Base-by-base conservation (phyloP, 35 echinoderm and acorn worm species). In the Heliocidaris tuberculata region DNA sequence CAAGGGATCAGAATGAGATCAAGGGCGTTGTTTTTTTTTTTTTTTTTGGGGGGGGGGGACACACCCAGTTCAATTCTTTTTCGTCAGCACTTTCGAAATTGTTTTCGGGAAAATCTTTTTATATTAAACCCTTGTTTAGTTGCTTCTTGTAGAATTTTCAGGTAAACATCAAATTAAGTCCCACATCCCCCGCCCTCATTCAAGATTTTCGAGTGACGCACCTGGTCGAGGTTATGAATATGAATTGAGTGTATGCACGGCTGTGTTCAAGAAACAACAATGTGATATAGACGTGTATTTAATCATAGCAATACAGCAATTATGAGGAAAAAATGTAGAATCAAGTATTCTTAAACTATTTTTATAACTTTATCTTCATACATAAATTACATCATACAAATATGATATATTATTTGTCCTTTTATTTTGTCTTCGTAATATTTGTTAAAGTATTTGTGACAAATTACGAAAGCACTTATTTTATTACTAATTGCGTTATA, bases 241-340 rank as follows among this genome's bases (percentile, higher is more conserved):
- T 78, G 19, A 78, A 78, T 27, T 78, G 21, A 78, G 7, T 78
- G 17, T 78, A 78, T 78, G 19, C 19, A 27, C 27, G 65, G 21
- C 65, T 78, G 65, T 78, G 27, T 78, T 78, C 6, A n/a, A 78
- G 17, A n/a, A 78, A 7, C 19, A 78, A 24, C 65, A 24, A 5
- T 42, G 65, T 78, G 21, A n/a, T 19, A 27, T 13, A 9, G 10
- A 15, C 12, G 59, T 78, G 65, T 78, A 24, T 21, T 78, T 78
- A 78, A 56, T 78, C 7, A 78, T 78, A 78, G 65, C 65, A 78
- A 78, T 78, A 78, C 65, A 78, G 65, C 65, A n/a, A 78, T 78
- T n/a, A 27, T 56, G 15, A 13, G 35, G 7, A 21, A n/a, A 78
- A 27, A 78, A 78, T 78, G 17, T 24, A 78, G 65, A 78, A 78